Conservation (phyloP, 2,797 vertebrate species). For the Pygocentrus nattereri region DNA sequence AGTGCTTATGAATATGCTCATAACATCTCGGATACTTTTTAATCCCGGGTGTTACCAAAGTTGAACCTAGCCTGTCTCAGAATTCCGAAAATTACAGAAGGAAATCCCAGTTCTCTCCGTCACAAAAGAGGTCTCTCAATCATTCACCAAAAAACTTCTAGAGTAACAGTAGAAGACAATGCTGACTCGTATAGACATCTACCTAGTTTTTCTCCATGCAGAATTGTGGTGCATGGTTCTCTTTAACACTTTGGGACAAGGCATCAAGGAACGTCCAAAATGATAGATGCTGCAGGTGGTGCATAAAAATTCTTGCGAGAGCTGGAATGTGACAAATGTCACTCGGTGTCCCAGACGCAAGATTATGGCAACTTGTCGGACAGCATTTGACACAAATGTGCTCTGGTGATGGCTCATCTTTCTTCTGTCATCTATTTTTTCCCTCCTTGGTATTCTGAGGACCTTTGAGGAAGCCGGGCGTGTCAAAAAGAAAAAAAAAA, state of each 20-base stretch:
- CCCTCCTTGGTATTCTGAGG: constrained; percentile 67
- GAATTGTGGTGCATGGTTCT: constrained; percentile 27
- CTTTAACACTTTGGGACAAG: constrained; percentile 44
- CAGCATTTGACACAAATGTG: constrained; percentile 73
- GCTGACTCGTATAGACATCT: constrained; percentile 44
- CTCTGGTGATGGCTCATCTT: constrained; percentile 75
- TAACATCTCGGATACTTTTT: too few relatives aligned
- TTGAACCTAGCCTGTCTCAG: too few relatives aligned
- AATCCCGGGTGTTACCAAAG: too few relatives aligned
- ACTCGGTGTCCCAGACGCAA: constrained; percentile 69
- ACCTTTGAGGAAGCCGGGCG: constrained; percentile 73
- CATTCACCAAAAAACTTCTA: not conserved
- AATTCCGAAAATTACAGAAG: too few relatives aligned
- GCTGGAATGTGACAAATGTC: constrained; percentile 73
- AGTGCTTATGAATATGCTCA: too few relatives aligned
- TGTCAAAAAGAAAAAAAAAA: constrained; percentile 50
- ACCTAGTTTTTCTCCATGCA: constrained; percentile 12
- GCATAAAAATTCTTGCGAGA: constrained; percentile 72
- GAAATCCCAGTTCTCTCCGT: not conserved
- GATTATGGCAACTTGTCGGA: constrained; percentile 73
- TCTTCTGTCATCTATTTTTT: constrained; percentile 68
- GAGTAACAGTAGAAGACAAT: constrained; percentile 16
- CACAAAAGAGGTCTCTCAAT: not conserved
- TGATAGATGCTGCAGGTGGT: constrained; percentile 70
- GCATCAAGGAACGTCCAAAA: constrained; percentile 47